Percentiles rank a stretch among this genome's conserved stretches.
These are phyloP conservation scores for Grus americana DNA, from an alignment of 2,113 vertebrate species.

Conservation along the genomic window DNA sequence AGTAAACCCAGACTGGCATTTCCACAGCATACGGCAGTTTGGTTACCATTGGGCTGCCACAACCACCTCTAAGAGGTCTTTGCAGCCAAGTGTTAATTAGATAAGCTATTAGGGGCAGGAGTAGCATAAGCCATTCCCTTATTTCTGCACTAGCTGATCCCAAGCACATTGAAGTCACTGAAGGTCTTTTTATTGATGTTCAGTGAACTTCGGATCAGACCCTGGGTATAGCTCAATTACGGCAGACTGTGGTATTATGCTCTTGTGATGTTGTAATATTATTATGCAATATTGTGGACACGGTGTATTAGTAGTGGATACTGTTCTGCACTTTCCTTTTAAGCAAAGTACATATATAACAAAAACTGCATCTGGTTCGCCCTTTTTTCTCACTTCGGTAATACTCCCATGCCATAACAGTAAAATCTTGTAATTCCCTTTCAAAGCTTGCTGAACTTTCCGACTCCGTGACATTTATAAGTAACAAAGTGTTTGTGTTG, in stretches of 20 bases:
- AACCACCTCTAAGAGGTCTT: not conserved
- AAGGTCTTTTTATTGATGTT: not conserved
- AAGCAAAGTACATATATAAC: not conserved
- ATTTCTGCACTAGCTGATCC: not conserved
- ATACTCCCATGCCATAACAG: not conserved
- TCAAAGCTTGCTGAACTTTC: not conserved
- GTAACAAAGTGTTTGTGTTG: not conserved
- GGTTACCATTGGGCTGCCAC: not conserved
- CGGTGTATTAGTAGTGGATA: not conserved
- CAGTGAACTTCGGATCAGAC: not conserved
- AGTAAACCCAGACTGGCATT: not conserved
- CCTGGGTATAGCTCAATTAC: not conserved
- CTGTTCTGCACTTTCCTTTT: not conserved
- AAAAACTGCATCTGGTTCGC: not conserved
- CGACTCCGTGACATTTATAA: not conserved
- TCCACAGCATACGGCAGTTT: not conserved
- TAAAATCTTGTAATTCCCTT: not conserved
- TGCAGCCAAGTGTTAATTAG: not conserved
- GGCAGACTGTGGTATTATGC: not conserved
- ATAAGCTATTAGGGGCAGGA: not conserved
- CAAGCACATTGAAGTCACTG: not conserved
- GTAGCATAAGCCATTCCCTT: not conserved
- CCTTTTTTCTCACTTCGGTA: not conserved
- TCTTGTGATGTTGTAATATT: no score
- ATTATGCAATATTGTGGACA: not conserved